Evolutionary conservation across 2,113 vertebrate species (phyloP).

Genomic region (Girardinichthys multiradiatus): DNA sequence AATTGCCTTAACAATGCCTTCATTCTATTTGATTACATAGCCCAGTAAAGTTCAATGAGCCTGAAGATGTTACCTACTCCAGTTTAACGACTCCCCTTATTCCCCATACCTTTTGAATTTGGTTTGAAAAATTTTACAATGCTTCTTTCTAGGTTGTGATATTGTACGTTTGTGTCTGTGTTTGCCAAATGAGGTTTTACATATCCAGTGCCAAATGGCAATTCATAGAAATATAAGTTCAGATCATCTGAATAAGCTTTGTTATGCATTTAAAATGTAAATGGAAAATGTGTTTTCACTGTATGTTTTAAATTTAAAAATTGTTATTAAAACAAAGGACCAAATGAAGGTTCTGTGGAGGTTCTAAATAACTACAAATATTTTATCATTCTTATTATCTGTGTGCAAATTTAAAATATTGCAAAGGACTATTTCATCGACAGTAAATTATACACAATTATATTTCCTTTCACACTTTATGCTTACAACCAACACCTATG

Average conservation of each 20-base stretch:
- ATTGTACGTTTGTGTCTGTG: not conserved
- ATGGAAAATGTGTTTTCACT: not conserved
- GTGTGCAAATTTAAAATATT: not conserved
- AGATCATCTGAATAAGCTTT: not conserved
- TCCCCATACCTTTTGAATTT: conserved; percentile 42
- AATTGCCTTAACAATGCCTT: conserved; percentile 23
- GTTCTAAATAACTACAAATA: not conserved
- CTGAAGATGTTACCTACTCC: conserved; percentile 59
- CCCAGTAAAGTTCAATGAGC: conserved; percentile 63
- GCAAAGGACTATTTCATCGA: not conserved
- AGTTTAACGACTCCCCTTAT: conserved; percentile 41
- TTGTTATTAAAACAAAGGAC: not conserved
- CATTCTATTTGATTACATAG: conserved; percentile 58
- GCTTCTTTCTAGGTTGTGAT: not conserved
- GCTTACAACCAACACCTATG: no score
- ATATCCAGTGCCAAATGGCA: not conserved
- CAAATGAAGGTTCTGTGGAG: not conserved
- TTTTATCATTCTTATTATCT: not conserved
- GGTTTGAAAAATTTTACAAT: conserved; percentile 31
- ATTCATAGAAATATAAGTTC: no score
- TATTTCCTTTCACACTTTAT: not conserved
- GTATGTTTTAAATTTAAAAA: not conserved
- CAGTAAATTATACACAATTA: not conserved
- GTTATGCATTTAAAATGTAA: not conserved
- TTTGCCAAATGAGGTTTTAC: not conserved